Percentiles rank a stretch among this genome's conserved stretches.
Conservation (phyloP, 2,888 invertebrate genomes). For the Ormia ochracea region DNA sequence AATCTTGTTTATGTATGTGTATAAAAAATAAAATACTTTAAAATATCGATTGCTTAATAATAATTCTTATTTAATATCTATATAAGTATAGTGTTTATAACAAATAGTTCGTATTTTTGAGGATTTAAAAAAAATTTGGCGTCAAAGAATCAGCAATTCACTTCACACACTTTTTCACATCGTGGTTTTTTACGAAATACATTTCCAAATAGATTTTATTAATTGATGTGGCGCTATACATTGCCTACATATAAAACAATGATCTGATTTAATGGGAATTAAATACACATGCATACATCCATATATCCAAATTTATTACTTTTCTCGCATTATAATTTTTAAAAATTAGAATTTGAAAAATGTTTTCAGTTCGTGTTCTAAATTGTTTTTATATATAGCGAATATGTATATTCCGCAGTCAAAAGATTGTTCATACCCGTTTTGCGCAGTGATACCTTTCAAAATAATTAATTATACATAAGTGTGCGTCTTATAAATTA, state of each 20-base stretch:
- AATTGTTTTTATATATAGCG: no score
- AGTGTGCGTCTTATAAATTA: constrained; percentile 68
- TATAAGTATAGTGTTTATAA: background rate
- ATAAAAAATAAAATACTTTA: constrained; percentile 39
- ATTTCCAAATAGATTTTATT: background rate
- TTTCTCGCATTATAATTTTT: no score
- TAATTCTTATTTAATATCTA: constrained; percentile 22
- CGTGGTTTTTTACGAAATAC: background rate
- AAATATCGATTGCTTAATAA: constrained; percentile 48
- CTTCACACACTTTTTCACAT: background rate
- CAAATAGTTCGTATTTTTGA: background rate
- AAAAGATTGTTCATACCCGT: background rate
- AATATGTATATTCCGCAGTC: background rate
- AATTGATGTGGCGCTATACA: background rate
- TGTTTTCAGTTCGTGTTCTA: no score
- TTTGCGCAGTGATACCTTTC: constrained; percentile 20
- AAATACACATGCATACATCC: no score
- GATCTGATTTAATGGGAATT: no score
- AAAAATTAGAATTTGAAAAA: no score
- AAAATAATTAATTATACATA: constrained; percentile 12
- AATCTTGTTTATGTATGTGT: background rate
- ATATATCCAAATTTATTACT: no score
- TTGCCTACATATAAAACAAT: no score
- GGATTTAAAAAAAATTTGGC: background rate
- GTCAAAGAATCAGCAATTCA: background rate